phyloP scores from a whole-genome alignment of 2,888 invertebrate genomes.

The Myopa tessellatipennis region DNA sequence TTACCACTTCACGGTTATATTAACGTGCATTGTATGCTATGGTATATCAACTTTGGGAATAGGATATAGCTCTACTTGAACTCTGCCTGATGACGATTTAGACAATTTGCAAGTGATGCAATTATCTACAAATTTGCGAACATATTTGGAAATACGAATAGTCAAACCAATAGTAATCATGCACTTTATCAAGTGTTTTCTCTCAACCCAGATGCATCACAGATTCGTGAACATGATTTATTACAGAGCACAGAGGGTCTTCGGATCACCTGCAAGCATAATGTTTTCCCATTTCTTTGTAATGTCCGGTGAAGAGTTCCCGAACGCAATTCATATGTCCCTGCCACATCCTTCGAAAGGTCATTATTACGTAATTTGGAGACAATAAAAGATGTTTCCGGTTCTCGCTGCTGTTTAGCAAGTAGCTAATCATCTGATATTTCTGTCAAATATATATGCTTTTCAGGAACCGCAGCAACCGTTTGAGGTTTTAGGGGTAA shows the following conservation, averaged over 20 bases:
- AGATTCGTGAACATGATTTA: slow-evolving; percentile 43
- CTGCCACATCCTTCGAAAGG: background rate
- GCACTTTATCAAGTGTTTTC: slow-evolving; percentile 45
- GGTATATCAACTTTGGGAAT: slow-evolving; percentile 48
- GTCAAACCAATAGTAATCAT: slow-evolving; percentile 43
- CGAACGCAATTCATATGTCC: slow-evolving; percentile 8
- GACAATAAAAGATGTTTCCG: background rate
- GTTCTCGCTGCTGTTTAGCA: slow-evolving; percentile 32
- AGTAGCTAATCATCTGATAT: slow-evolving; percentile 18
- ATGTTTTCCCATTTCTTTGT: slow-evolving; percentile 44
- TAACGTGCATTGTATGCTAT: slow-evolving; percentile 42
- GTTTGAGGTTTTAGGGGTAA: background rate
- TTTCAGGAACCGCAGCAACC: slow-evolving; percentile 8
- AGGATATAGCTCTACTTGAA: slow-evolving; percentile 44
- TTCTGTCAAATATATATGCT: slow-evolving; percentile 27
- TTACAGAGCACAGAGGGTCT: slow-evolving; percentile 42
- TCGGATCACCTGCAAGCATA: slow-evolving; percentile 43
- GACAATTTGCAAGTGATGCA: slow-evolving; percentile 38
- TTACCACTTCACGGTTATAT: slow-evolving; percentile 38
- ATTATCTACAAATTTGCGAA: slow-evolving; percentile 41
- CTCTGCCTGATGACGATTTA: slow-evolving; percentile 32
- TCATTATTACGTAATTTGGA: background rate
- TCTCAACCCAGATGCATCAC: slow-evolving; percentile 44
- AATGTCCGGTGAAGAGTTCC: slow-evolving; percentile 40
- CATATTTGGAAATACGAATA: slow-evolving; percentile 38